These are phyloP conservation scores for Candidula unifasciata DNA, from an alignment of 2,888 invertebrate species.

Conservation along the genomic window DNA sequence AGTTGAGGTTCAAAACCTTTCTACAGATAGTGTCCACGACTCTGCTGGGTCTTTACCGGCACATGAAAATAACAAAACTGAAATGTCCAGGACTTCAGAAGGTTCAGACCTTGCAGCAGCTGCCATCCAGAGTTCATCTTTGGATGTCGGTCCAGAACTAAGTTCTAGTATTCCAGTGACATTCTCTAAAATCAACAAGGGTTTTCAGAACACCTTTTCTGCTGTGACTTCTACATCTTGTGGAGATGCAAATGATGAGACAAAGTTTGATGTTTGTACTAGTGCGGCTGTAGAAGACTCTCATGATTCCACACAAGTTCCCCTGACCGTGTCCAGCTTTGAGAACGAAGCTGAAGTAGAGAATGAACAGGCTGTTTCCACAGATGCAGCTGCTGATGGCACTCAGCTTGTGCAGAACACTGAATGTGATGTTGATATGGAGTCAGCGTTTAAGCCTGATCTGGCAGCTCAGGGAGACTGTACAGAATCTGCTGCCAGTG, in stretches of 20 bases:
- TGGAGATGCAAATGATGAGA: conserved; percentile 5
- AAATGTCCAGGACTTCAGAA: conserved; percentile 37
- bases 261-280: neutral
- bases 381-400: neutral
- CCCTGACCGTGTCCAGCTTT: conserved; percentile 13
- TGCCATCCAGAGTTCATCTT: neutral
- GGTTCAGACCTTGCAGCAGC: conserved; percentile 28
- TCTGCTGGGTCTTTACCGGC: neutral
- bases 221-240: conserved; percentile 31
- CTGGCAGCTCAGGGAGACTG: neutral
- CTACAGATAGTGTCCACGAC: conserved; percentile 1
- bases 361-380: neutral
- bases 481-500: conserved; percentile 1
- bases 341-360: neutral
- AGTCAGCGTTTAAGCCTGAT: neutral
- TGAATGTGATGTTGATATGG: neutral
- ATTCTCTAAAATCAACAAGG: neutral
- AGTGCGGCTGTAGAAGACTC: conserved; percentile 4
- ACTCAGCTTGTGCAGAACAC: neutral
- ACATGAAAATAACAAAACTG: neutral
- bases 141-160: neutral
- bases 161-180: neutral
- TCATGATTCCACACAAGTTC: conserved; percentile 38
- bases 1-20: neutral
- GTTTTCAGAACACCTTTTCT: conserved; percentile 44